Evolutionary conservation across 2,888 invertebrate species (phyloP), one percentile per base, ranked within the genome.

Genomic region (Tiliacea aurago): DNA sequence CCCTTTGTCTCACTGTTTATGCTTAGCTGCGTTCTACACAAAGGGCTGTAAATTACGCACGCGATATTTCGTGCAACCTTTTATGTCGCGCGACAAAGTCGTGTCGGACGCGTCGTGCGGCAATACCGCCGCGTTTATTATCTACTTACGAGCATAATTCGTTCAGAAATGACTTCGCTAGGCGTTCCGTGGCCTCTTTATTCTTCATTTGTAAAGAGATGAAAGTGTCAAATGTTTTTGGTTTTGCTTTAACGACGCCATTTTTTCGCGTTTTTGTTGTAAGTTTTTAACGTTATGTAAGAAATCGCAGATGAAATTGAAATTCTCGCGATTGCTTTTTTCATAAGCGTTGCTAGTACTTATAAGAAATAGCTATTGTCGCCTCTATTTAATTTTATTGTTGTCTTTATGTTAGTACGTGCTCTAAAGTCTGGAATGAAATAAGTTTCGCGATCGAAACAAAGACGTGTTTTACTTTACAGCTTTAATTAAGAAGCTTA

Each of bases 131-230:
- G 68, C 85, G 76, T 87, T 87, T 87, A 88, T 84, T 86, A 86
- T 83, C 88, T 85, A 88, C 88, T 86, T 80, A 88, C 76, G 81
- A 85, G 65, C 73, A 86, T 85, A 85, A 86, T 87, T 86, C 82
- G 79, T 88, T 87, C 77, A 82, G 83, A 70, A 86, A 87, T 86
- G 85, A 84, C 84, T 86, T 79, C 53, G 73, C 78, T 75, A 70
- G 70, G 67, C 81, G 69, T 76, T 64, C 62, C 76, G 71, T 61
- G 66, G 83, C 74, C 80, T 83, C 85, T 85, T 86, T 88, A 86
- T 84, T 86, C 84, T 87, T 86, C 86, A 84, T 86, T 86, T 86
- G 83, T 77, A 67, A 81, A 81, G 78, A 81, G 86, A 86, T 86
- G 78, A 86, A 83, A 81, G 83, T 84, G 81, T 86, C 86, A 84